Evolutionary conservation across 2,888 invertebrate species (phyloP).

Genomic region (Oscheius myriophilus): DNA sequence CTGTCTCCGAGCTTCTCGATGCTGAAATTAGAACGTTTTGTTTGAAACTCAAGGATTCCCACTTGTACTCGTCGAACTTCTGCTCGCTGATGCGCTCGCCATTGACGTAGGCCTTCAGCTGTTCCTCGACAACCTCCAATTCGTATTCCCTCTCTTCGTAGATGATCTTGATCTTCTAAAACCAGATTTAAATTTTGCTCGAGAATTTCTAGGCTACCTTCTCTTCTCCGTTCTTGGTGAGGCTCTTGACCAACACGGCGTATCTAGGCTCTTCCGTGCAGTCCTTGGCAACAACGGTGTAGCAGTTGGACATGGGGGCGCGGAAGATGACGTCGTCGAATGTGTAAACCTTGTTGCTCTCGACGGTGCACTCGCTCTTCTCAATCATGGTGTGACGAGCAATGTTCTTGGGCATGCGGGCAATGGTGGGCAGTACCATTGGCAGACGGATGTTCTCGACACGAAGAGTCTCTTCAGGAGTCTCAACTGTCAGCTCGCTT

Average conservation of each 20-base stretch:
- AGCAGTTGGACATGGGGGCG: slow-evolving; percentile 69
- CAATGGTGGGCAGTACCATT: slow-evolving; percentile 33
- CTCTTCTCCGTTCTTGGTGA: slow-evolving; percentile 51
- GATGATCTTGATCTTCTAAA: slow-evolving; percentile 28
- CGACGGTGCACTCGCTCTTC: slow-evolving; percentile 43
- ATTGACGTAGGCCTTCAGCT: slow-evolving; percentile 16
- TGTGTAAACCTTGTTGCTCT: slow-evolving; percentile 55
- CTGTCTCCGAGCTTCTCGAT: slow-evolving; percentile 41
- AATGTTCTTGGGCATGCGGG: slow-evolving; percentile 24
- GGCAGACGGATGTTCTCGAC: slow-evolving; percentile 48
- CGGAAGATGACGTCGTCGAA: slow-evolving; percentile 67
- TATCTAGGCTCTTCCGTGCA: slow-evolving; percentile 70
- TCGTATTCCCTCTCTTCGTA: slow-evolving; percentile 35
- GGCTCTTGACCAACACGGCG: slow-evolving; percentile 71
- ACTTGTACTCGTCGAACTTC: slow-evolving; percentile 17
- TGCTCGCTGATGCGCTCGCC: slow-evolving; percentile 8
- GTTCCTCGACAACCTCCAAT: slow-evolving; percentile 21
- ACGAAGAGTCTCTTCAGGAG: slow-evolving; percentile 51
- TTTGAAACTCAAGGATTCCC: not conserved
- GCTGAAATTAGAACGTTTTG: slow-evolving; percentile 31
- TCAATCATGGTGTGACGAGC: slow-evolving; percentile 25
- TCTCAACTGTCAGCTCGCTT: slow-evolving; percentile 58
- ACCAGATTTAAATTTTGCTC: slow-evolving; percentile 2
- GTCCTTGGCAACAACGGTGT: slow-evolving; percentile 72
- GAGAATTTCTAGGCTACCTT: slow-evolving; percentile 37